phyloP scores from a whole-genome alignment of 2,113 vertebrate species.

The Ictalurus furcatus region DNA sequence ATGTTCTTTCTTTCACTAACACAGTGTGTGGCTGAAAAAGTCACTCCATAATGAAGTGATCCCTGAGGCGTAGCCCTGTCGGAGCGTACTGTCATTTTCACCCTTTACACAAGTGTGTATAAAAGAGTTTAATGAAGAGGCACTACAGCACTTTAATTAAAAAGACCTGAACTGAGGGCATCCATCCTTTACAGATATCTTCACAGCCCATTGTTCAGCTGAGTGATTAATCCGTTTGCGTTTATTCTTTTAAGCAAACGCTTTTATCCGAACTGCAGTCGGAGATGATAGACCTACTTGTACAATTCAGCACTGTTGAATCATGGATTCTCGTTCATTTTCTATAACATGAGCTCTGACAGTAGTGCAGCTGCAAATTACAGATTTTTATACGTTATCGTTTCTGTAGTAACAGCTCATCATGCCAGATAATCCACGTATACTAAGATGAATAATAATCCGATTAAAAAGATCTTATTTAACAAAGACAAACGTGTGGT shows the following conservation, averaged over 20 bases:
- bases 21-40: conserved; percentile 17
- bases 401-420: neutral
- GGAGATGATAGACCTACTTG: neutral
- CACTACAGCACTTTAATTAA: conserved; percentile 67
- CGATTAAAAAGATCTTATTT: neutral
- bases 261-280: neutral
- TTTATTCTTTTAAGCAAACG: conserved; percentile 36
- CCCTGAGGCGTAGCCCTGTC: conserved; percentile 12
- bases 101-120: conserved; percentile 55
- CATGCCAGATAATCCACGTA: neutral
- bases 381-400: neutral
- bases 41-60: neutral
- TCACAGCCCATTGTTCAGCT: conserved; percentile 46
- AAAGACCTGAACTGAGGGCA: conserved; percentile 46
- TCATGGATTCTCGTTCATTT: neutral
- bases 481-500: neutral
- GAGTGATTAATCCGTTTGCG: conserved; percentile 64
- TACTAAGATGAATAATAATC: neutral
- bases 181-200: conserved; percentile 66
- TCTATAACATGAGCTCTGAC: neutral
- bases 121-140: conserved; percentile 57
- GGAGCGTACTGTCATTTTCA: neutral
- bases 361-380: neutral
- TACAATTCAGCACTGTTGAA: neutral
- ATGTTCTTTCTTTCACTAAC: neutral